Evolutionary conservation across 1,140 invertebrate species (phyloP).

Genomic region (Drosophila lini): DNA sequence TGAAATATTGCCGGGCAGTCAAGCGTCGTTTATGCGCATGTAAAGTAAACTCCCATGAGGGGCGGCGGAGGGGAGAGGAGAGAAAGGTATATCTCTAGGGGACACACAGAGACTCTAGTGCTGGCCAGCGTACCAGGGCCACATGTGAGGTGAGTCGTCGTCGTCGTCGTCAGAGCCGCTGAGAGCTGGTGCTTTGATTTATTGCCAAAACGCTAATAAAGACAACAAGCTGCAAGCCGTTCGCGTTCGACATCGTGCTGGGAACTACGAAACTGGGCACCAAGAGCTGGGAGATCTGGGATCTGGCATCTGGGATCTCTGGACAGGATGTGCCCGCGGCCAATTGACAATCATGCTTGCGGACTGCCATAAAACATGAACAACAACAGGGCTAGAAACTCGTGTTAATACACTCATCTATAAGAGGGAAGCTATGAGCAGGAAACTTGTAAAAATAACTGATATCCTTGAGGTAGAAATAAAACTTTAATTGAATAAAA

Average conservation of each 20-base stretch:
- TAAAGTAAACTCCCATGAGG: constrained; percentile 43
- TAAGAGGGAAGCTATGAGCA: background rate
- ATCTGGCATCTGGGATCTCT: constrained; percentile 30
- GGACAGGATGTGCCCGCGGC: constrained; percentile 72
- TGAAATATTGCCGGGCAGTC: constrained; percentile 74
- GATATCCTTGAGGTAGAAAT: background rate
- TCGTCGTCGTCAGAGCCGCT: constrained; percentile 20
- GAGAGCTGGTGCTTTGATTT: constrained; percentile 79
- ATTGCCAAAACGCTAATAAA: constrained; percentile 75
- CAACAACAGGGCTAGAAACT: constrained; percentile 1
- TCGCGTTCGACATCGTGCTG: constrained; percentile 29
- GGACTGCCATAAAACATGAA: constrained; percentile 27
- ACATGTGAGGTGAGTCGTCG: constrained; percentile 67
- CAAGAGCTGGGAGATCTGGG: constrained; percentile 7
- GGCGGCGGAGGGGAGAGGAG: constrained; percentile 1
- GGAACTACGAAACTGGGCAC: constrained; percentile 8
- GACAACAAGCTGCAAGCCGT: constrained; percentile 79
- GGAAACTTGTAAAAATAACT: background rate
- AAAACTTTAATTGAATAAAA: background rate
- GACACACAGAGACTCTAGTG: background rate
- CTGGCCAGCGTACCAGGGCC: constrained; percentile 48
- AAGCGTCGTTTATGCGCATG: constrained; percentile 64
- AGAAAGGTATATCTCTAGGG: constrained; percentile 37
- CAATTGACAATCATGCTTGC: constrained; percentile 65
- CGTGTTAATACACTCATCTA: constrained; percentile 14